Evolutionary conservation across 2,888 invertebrate species (phyloP), one percentile per base, ranked within the genome.

Genomic region (Chrysolina americana): DNA sequence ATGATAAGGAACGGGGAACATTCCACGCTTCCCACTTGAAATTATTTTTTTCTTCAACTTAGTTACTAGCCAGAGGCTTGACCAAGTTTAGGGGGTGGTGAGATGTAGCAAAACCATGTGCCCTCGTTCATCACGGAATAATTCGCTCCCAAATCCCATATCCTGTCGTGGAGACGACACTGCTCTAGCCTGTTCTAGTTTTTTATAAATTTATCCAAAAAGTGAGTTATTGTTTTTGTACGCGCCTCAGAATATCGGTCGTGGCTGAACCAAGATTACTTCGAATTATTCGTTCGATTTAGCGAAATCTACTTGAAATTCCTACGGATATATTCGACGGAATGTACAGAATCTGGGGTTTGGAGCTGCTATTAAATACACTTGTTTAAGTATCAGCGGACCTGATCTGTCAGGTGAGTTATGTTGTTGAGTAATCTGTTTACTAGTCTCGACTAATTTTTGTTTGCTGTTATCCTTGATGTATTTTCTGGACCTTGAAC

Each of bases 51-150:
- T 53, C 9, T 53, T 13, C 56, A 3, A 53, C 10, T 53, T 53
- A n/a, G 56, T 21, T 10, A 4, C 56, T 21, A 17, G 13, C 13
- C 21, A 19, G 2, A 9, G 56, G 56, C 17, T 17, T 2, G 9
- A 53, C 56, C 56, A 53, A 53, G 56, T 53, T 53, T 53, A 53
- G 17, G 56, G 17, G 53, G 21, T 4, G 56, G 56, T 2, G 17
- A 53, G 56, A 53, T 53, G 17, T 53, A 53, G 19, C 56, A 21
- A 17, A 53, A 53, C 56, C 6, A 8, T 44, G 2, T 44, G 44
- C 44, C 44, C 1, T 44, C 8, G 8, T 44, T 44, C 8, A 44
- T 44, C 13, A 2, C 44, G 9, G 9, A 13, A 13, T 13, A 44
- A 8, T 13, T 44, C 8, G 8, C 13, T 13, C 13, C 13, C 44